These are phyloP conservation scores for Nymphalis polychloros DNA, from an alignment of 2,888 invertebrate genomes.

Conservation along the genomic window DNA sequence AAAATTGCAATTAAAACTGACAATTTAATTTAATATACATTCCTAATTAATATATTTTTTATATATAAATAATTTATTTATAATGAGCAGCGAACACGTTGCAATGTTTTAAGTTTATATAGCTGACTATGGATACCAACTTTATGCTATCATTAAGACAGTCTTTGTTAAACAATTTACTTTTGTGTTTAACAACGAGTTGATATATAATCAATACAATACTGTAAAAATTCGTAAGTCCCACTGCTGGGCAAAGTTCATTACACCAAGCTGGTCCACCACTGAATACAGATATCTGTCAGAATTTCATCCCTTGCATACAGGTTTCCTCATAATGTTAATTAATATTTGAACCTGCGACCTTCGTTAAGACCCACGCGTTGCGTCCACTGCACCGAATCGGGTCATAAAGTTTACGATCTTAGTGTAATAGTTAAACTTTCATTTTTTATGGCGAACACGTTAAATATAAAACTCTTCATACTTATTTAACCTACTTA, in stretches of 20 bases:
- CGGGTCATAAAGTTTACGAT: too few relatives aligned
- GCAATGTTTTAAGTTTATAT: too few relatives aligned
- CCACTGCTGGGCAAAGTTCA: too few relatives aligned
- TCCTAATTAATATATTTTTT: neutral
- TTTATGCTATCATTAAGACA: conserved; percentile 22
- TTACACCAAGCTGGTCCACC: too few relatives aligned
- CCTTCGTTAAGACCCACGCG: neutral
- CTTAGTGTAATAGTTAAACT: neutral
- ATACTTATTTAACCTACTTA: conserved; percentile 28
- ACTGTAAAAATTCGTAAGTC: too few relatives aligned
- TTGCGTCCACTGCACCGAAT: neutral
- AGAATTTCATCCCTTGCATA: too few relatives aligned
- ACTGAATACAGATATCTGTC: too few relatives aligned
- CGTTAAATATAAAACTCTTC: neutral
- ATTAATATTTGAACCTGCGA: neutral
- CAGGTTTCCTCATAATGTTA: too few relatives aligned
- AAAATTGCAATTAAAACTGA: too few relatives aligned
- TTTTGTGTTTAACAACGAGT: conserved; percentile 19
- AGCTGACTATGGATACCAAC: neutral
- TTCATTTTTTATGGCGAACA: neutral
- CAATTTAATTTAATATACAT: neutral
- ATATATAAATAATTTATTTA: too few relatives aligned
- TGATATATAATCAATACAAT: neutral
- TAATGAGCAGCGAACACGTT: too few relatives aligned
- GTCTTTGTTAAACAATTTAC: conserved; percentile 23